These are phyloP conservation scores for Masnerella sp. DNA, from an alignment of 2,888 invertebrate species.

Conservation along the genomic window DNA sequence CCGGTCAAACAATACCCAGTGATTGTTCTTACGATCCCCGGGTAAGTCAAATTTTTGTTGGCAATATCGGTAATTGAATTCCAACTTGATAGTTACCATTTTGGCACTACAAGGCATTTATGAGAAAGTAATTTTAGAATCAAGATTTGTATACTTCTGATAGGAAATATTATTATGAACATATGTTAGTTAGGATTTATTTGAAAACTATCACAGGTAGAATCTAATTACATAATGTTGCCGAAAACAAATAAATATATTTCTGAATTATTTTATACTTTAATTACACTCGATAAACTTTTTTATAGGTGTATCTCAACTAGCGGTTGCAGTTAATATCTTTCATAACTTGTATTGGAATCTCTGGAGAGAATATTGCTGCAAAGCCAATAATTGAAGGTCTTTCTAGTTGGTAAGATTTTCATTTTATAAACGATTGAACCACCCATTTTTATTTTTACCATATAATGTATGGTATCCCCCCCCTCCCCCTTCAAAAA, in stretches of 20 bases:
- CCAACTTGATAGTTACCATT: too few relatives aligned
- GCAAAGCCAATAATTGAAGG: constrained; percentile 83
- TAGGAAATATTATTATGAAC: too few relatives aligned
- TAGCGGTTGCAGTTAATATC: constrained; percentile 97
- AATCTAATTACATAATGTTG: background rate
- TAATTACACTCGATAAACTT: background rate
- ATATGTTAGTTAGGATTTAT: too few relatives aligned
- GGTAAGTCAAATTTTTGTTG: constrained; percentile 75
- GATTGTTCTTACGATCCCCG: constrained; percentile 88
- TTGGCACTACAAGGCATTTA: background rate
- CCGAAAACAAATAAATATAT: background rate
- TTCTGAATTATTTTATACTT: constrained; percentile 24
- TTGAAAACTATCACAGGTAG: too few relatives aligned
- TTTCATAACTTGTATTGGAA: constrained; percentile 96
- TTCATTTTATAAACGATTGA: too few relatives aligned
- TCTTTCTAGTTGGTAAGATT: constrained; percentile 82
- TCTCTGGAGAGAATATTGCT: constrained; percentile 95
- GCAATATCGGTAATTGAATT: too few relatives aligned
- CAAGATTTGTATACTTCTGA: too few relatives aligned
- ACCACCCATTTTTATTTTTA: constrained; percentile 8
- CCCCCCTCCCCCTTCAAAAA: too few relatives aligned
- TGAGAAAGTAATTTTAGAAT: background rate
- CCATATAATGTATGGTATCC: too few relatives aligned
- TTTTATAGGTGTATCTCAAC: constrained; percentile 89
- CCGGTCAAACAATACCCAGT: too few relatives aligned